A percentile compares a stretch with the other conserved stretches of the same genome.
Evolutionary conservation across 2,888 invertebrate species (phyloP).

Genomic region (Lasioglossum figueresi): DNA sequence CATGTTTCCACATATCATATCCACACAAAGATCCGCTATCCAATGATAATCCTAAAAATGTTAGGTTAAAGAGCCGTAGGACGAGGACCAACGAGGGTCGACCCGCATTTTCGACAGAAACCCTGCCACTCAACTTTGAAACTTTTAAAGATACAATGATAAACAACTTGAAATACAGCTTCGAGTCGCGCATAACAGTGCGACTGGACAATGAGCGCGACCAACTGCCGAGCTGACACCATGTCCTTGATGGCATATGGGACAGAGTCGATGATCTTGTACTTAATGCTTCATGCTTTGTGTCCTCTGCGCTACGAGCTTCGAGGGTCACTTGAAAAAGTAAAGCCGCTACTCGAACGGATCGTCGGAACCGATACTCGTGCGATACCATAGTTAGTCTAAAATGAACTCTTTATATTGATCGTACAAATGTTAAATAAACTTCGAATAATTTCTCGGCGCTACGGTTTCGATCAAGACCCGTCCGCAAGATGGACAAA

Average conservation of each 20-base stretch:
- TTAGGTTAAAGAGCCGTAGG: background rate
- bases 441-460: too few relatives aligned
- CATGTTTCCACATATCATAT: too few relatives aligned
- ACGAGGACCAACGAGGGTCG: background rate
- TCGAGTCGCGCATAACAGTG: conserved; percentile 70
- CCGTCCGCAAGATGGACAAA: too few relatives aligned
- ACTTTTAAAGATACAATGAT: conserved; percentile 55
- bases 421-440: too few relatives aligned
- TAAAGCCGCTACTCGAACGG: conserved; percentile 27
- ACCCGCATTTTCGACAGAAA: conserved; percentile 58
- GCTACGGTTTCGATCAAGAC: too few relatives aligned
- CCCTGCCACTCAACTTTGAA: conserved; percentile 43
- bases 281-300: conserved; percentile 46
- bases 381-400: background rate
- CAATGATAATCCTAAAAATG: conserved; percentile 24
- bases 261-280: conserved; percentile 58
- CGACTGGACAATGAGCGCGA: conserved; percentile 67
- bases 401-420: too few relatives aligned
- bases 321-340: conserved; percentile 51
- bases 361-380: conserved; percentile 25
- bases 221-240: conserved; percentile 75
- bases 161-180: conserved; percentile 70
- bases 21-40: too few relatives aligned
- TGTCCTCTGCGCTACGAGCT: conserved; percentile 26
- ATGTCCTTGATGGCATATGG: conserved; percentile 70